Evolutionary conservation across 2,113 vertebrate genomes (phyloP).

Genomic region (Sturnira hondurensis): DNA sequence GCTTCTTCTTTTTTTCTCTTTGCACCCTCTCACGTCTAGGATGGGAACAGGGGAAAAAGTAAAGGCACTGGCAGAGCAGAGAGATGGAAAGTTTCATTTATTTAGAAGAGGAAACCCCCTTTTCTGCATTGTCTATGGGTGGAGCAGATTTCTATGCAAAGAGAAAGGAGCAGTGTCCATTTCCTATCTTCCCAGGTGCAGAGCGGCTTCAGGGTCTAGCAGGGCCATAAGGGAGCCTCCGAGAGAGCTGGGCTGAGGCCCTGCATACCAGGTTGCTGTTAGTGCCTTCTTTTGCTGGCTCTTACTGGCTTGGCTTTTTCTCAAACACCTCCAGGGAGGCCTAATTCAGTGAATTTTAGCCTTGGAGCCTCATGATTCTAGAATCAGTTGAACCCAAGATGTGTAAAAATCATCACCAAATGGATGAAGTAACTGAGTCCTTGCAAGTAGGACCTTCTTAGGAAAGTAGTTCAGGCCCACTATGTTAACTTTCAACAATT

Average conservation of each 20-base stretch:
- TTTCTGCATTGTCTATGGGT: neutral
- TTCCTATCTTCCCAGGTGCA: neutral
- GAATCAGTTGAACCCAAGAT: neutral
- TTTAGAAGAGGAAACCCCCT: neutral
- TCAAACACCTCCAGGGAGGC: neutral
- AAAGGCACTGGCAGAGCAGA: neutral
- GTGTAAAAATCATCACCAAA: neutral
- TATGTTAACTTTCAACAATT: neutral
- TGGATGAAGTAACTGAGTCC: neutral
- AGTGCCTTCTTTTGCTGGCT: neutral
- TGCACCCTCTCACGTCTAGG: neutral
- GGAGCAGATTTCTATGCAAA: neutral
- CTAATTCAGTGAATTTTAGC: neutral
- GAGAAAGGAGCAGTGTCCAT: neutral
- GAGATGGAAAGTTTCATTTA: slow-evolving; percentile 66
- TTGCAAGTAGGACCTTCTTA: neutral
- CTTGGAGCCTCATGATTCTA: neutral
- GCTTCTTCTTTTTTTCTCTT: neutral
- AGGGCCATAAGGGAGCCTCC: neutral
- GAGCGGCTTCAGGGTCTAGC: neutral
- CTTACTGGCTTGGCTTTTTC: neutral
- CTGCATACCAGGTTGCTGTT: neutral
- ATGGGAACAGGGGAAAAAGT: neutral
- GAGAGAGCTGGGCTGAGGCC: neutral
- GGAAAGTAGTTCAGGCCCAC: neutral